Evolutionary conservation across 2,888 invertebrate species (phyloP).

Genomic region (Selenia dentaria): DNA sequence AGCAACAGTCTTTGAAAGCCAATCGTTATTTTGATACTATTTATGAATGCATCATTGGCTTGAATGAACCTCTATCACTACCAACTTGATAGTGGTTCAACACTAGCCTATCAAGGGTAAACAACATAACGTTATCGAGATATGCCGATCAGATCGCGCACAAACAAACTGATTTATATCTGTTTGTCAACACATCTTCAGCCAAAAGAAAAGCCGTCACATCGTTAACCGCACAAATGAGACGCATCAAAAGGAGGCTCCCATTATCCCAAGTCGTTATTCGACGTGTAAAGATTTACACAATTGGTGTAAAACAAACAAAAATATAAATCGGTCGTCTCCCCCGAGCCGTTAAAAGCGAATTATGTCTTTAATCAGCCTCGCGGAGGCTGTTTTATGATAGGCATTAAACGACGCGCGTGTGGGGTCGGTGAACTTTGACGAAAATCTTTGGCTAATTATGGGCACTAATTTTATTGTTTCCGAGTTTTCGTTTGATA

Average conservation of each 20-base stretch:
- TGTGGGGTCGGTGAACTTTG: slow-evolving; percentile 63
- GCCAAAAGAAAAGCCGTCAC: slow-evolving; percentile 10
- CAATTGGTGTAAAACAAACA: slow-evolving; percentile 58
- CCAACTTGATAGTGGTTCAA: too few relatives aligned
- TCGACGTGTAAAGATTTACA: slow-evolving; percentile 52
- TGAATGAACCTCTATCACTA: too few relatives aligned
- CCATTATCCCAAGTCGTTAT: slow-evolving; percentile 39
- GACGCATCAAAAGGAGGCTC: slow-evolving; percentile 43
- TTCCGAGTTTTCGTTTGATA: slow-evolving; percentile 15
- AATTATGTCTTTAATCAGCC: slow-evolving; percentile 65
- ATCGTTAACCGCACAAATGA: slow-evolving; percentile 31
- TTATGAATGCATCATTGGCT: too few relatives aligned
- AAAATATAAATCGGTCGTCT: slow-evolving; percentile 47
- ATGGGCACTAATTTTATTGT: slow-evolving; percentile 24
- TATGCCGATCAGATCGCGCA: background rate
- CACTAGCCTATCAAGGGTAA: too few relatives aligned
- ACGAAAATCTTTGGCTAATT: slow-evolving; percentile 39
- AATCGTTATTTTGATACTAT: too few relatives aligned
- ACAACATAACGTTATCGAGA: background rate
- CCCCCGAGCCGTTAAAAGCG: slow-evolving; percentile 48
- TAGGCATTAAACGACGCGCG: slow-evolving; percentile 60
- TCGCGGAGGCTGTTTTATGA: slow-evolving; percentile 63
- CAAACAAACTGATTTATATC: slow-evolving; percentile 14
- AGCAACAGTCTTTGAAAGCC: too few relatives aligned
- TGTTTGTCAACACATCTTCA: slow-evolving; percentile 23